phyloP scores from a whole-genome alignment of 2,113 vertebrate genomes.

The Aleadryas rufinucha region DNA sequence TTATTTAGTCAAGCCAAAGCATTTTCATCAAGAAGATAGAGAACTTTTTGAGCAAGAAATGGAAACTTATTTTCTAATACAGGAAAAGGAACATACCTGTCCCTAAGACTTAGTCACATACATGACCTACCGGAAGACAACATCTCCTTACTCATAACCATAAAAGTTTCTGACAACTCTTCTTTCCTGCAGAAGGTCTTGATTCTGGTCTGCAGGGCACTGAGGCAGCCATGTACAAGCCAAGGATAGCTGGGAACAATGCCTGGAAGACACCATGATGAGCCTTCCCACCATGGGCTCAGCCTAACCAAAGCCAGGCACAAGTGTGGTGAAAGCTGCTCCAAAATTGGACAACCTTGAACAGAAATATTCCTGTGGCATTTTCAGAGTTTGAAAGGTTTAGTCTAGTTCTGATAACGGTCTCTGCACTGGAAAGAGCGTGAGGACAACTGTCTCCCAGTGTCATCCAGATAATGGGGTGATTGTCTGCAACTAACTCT shows the following conservation, averaged over 20 bases:
- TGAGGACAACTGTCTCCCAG: not conserved
- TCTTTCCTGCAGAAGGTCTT: not conserved
- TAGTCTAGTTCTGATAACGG: not conserved
- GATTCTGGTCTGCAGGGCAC: not conserved
- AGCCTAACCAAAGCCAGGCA: not conserved
- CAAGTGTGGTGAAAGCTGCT: not conserved
- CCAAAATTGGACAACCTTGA: not conserved
- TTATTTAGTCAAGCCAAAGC: not conserved
- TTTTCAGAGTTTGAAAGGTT: not conserved
- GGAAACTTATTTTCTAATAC: not conserved
- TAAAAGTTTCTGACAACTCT: not conserved
- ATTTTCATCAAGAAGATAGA: not conserved
- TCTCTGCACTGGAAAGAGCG: too few species aligned
- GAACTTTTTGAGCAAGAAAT: not conserved
- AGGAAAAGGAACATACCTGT: not conserved
- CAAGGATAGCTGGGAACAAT: not conserved
- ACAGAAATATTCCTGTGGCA: not conserved
- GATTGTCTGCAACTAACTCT: not conserved
- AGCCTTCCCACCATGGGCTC: not conserved
- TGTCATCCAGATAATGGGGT: not conserved
- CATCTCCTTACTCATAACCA: not conserved
- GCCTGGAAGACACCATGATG: not conserved
- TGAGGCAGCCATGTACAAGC: accelerated
- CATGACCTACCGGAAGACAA: not conserved
- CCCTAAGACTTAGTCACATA: not conserved